phyloP scores from a whole-genome alignment of 2,888 invertebrate species.

The Cerastis leucographa region DNA sequence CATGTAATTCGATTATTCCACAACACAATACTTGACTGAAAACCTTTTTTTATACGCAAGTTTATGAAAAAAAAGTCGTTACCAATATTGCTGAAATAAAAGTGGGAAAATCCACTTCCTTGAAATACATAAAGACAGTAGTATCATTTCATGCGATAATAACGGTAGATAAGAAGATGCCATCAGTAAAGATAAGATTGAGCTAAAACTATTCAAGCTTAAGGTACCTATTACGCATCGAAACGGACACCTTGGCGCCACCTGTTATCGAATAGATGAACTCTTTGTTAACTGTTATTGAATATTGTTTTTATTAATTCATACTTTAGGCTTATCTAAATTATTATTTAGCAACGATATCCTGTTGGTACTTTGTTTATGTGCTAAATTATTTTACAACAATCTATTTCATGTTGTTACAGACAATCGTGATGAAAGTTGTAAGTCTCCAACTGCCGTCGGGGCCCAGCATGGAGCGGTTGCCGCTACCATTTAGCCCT shows the following conservation, averaged over 20 bases:
- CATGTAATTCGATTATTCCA: constrained; percentile 29
- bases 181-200: constrained; percentile 49
- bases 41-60: background rate
- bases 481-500: constrained; percentile 95
- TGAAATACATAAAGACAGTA: constrained; percentile 40
- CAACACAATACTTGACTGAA: constrained; percentile 12
- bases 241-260: constrained; percentile 51
- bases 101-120: constrained; percentile 8
- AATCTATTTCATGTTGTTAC: constrained; percentile 70
- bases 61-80: background rate
- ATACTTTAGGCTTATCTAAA: background rate
- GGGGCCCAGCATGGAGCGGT: constrained; percentile 93
- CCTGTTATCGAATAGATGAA: constrained; percentile 59
- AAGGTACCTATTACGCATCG: constrained; percentile 14
- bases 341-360: background rate
- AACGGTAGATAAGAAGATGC: constrained; percentile 55
- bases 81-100: constrained; percentile 11
- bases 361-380: background rate
- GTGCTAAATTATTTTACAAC: constrained; percentile 12
- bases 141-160: constrained; percentile 41
- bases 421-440: constrained; percentile 91
- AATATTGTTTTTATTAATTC: constrained; percentile 1
- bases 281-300: constrained; percentile 21
- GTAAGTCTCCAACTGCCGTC: constrained; percentile 93
- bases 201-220: constrained; percentile 26